A percentile compares a stretch with the other conserved stretches of the same genome.
Evolutionary conservation across 2,888 invertebrate species (phyloP).

Genomic region (Polymixis flavicincta): DNA sequence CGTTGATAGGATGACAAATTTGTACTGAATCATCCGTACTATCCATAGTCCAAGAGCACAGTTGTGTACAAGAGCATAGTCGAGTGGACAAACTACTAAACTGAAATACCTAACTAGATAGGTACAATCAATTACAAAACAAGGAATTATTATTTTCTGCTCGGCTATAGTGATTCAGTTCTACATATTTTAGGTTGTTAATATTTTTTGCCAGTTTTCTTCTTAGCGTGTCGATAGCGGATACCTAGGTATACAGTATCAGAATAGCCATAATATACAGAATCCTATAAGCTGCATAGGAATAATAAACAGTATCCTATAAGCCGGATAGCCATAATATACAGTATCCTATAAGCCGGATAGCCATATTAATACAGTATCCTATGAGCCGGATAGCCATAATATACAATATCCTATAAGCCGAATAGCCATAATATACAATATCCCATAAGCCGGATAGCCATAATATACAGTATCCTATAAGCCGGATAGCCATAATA

Average conservation of each 20-base stretch:
- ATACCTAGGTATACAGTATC: not conserved
- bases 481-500: too few relatives aligned
- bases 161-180: not conserved
- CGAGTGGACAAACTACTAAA: not conserved
- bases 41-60: too few relatives aligned
- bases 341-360: too few relatives aligned
- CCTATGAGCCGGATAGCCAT: not conserved
- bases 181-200: not conserved
- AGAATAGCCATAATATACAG: not conserved
- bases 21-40: too few relatives aligned
- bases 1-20: too few relatives aligned
- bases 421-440: not conserved
- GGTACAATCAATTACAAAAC: not conserved
- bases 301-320: not conserved
- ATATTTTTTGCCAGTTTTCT: not conserved
- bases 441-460: not conserved
- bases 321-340: not conserved
- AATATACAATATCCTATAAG: too few relatives aligned
- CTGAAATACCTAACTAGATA: not conserved
- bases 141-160: not conserved
- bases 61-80: not conserved
- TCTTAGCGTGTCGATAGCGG: too few relatives aligned
- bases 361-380: not conserved
- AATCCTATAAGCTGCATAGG: too few relatives aligned
- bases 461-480: too few relatives aligned